These are phyloP conservation scores for Physella acuta DNA, from an alignment of 1,140 invertebrate species.

Conservation along the genomic window DNA sequence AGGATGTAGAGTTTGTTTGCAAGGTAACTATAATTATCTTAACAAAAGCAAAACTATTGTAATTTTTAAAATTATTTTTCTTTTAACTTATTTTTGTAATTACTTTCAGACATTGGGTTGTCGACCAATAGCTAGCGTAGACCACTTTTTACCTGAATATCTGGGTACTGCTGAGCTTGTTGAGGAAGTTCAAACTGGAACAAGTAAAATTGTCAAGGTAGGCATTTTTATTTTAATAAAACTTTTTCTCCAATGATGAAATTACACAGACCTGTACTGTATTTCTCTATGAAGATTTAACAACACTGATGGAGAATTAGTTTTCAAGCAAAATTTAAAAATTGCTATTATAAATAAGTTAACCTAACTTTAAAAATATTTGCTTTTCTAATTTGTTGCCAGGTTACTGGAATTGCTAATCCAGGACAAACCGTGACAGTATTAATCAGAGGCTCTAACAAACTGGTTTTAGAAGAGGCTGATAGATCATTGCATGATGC, in stretches of 20 bases:
- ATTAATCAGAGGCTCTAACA: slow-evolving; percentile 94
- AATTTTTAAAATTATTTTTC: background rate
- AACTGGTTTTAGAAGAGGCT: slow-evolving; percentile 92
- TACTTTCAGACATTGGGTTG: slow-evolving; percentile 77
- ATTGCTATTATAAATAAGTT: too few relatives aligned
- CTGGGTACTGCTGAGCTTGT: slow-evolving; percentile 89
- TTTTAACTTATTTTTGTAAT: too few relatives aligned
- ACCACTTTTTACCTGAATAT: slow-evolving; percentile 93
- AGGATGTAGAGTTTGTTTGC: slow-evolving; percentile 96
- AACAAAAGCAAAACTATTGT: background rate
- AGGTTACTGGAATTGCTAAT: slow-evolving; percentile 86
- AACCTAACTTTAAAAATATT: too few relatives aligned
- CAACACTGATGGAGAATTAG: background rate
- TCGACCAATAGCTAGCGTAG: slow-evolving; percentile 94
- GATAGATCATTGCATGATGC: slow-evolving; percentile 95
- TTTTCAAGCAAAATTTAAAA: too few relatives aligned
- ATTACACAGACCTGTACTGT: slow-evolving; percentile 16
- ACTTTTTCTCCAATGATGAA: slow-evolving; percentile 1
- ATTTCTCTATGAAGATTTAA: background rate
- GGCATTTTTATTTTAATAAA: slow-evolving; percentile 1
- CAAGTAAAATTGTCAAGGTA: slow-evolving; percentile 91
- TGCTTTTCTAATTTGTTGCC: too few relatives aligned
- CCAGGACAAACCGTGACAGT: slow-evolving; percentile 90
- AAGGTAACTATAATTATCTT: slow-evolving; percentile 67
- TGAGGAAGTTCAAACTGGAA: slow-evolving; percentile 89